These are phyloP conservation scores for Brachionus rubens DNA, from an alignment of 1,140 invertebrate genomes.

Conservation along the genomic window DNA sequence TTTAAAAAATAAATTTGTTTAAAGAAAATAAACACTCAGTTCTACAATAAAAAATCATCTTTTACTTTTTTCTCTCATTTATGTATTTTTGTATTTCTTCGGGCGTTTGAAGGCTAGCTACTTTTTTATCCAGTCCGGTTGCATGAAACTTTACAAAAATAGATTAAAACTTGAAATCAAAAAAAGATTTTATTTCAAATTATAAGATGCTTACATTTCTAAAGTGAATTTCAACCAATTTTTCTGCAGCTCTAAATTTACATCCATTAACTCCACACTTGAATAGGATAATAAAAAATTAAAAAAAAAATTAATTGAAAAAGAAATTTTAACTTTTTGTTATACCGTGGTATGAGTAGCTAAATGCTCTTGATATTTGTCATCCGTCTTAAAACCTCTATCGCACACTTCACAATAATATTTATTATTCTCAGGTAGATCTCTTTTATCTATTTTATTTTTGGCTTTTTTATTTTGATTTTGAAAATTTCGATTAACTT, in stretches of 20 bases:
- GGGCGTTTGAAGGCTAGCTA: constrained; percentile 69
- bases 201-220: constrained; percentile 62
- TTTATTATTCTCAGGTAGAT: constrained; percentile 53
- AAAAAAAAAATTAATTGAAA: not conserved
- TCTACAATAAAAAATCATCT: not conserved
- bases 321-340: constrained; percentile 55
- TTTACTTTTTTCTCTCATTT: constrained; percentile 70
- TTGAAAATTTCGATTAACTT: not conserved
- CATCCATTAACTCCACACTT: constrained; percentile 76
- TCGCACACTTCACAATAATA: constrained; percentile 73
- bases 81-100: constrained; percentile 79
- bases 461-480: constrained; percentile 49
- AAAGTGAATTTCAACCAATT: constrained; percentile 74
- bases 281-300: constrained; percentile 48
- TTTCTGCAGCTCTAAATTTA: constrained; percentile 72
- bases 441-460: constrained; percentile 52
- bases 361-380: constrained; percentile 67
- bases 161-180: not conserved
- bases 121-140: constrained; percentile 72
- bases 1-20: constrained; percentile 45
- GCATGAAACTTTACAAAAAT: constrained; percentile 66
- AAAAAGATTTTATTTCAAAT: not conserved
- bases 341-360: constrained; percentile 64
- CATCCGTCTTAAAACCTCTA: constrained; percentile 66
- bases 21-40: constrained; percentile 23